A percentile compares a stretch with the other conserved stretches of the same genome.
These are phyloP conservation scores for Psephotus haematonotus DNA, from an alignment of 2,113 vertebrate species.

Conservation along the genomic window DNA sequence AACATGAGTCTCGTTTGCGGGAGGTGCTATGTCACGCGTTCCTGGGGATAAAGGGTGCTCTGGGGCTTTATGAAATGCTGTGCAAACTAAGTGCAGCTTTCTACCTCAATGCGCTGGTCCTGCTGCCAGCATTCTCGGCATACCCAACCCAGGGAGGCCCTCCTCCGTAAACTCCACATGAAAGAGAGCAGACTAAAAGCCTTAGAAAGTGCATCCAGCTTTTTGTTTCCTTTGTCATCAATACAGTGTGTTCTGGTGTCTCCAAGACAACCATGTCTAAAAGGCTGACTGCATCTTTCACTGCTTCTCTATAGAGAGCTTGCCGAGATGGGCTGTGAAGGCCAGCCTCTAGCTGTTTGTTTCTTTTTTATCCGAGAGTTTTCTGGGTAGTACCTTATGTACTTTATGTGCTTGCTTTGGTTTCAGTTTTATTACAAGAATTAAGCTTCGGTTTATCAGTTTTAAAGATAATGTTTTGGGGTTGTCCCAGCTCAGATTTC, in stretches of 20 bases:
- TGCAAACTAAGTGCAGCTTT: constrained; percentile 1
- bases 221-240: constrained; percentile 70
- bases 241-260: constrained; percentile 66
- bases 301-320: neutral
- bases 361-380: neutral
- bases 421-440: neutral
- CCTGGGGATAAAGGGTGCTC: neutral
- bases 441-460: neutral
- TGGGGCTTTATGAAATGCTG: neutral
- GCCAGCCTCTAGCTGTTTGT: neutral
- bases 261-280: constrained; percentile 70
- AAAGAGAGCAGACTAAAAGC: constrained; percentile 64
- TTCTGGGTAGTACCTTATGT: neutral
- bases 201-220: constrained; percentile 65
- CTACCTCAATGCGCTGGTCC: constrained; percentile 4
- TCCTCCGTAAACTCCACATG: constrained; percentile 44
- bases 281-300: constrained; percentile 65
- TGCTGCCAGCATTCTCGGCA: constrained; percentile 43
- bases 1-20: neutral
- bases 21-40: neutral
- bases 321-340: neutral
- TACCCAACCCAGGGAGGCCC: constrained; percentile 55
- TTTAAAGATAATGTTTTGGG: neutral
- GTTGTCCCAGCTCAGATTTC: neutral
- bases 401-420: neutral